These are phyloP conservation scores for Rhineura floridana DNA, from an alignment of 2,113 vertebrate genomes.

Conservation along the genomic window DNA sequence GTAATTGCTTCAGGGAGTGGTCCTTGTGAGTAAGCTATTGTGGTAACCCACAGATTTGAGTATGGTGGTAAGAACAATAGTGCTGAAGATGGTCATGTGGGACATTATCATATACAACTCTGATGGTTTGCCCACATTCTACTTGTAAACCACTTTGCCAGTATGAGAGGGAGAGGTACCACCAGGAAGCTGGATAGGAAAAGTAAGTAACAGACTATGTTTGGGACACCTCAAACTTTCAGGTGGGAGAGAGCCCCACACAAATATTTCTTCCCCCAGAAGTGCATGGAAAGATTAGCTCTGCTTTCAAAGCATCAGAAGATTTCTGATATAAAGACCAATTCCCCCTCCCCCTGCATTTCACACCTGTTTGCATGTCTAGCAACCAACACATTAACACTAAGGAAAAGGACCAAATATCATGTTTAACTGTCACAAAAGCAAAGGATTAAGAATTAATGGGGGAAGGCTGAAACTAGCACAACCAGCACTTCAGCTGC, in stretches of 20 bases:
- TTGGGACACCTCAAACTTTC: background rate
- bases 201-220: background rate
- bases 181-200: background rate
- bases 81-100: background rate
- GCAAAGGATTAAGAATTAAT: background rate
- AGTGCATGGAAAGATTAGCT: background rate
- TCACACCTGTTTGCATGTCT: background rate
- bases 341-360: background rate
- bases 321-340: background rate
- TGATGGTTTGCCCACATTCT: background rate
- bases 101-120: too few species aligned
- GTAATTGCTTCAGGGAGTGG: background rate
- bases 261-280: background rate
- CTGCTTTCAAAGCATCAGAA: background rate
- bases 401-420: background rate
- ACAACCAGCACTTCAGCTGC: background rate
- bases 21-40: background rate
- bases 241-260: background rate
- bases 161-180: background rate
- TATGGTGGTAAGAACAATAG: background rate
- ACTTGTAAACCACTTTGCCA: background rate
- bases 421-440: background rate
- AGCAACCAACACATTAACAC: background rate
- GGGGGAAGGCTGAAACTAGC: background rate
- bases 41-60: background rate